A percentile compares a stretch with the other conserved stretches of the same genome.
Evolutionary conservation across 2,888 invertebrate genomes (phyloP).

Genomic region (Cryptocephalus primarius): DNA sequence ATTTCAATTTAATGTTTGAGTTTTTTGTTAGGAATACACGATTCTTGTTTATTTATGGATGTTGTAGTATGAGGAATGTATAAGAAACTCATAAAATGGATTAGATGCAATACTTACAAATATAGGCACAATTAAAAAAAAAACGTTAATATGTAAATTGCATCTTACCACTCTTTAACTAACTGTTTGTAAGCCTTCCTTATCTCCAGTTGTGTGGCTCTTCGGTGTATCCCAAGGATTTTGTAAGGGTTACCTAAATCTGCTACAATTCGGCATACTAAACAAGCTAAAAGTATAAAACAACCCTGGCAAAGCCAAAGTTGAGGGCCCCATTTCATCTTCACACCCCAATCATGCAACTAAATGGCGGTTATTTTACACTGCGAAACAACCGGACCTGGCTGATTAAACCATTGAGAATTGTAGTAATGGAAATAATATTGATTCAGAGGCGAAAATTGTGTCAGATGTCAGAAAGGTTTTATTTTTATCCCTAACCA

Average conservation of each 20-base stretch:
- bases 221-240: slow-evolving; percentile 65
- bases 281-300: slow-evolving; percentile 13
- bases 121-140: background rate
- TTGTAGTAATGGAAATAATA: slow-evolving; percentile 5
- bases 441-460: slow-evolving; percentile 17
- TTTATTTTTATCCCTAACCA: slow-evolving; percentile 3
- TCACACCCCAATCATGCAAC: slow-evolving; percentile 11
- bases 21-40: too few species aligned
- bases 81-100: too few species aligned
- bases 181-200: slow-evolving; percentile 80
- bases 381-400: slow-evolving; percentile 3
- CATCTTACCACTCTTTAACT: slow-evolving; percentile 78
- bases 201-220: slow-evolving; percentile 71
- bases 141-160: background rate
- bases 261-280: slow-evolving; percentile 14
- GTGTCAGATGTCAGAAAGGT: slow-evolving; percentile 14
- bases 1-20: too few species aligned
- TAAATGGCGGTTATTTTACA: slow-evolving; percentile 4
- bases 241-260: slow-evolving; percentile 64
- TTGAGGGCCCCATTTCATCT: slow-evolving; percentile 32
- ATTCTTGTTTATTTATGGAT: too few species aligned
- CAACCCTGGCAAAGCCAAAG: slow-evolving; percentile 22
- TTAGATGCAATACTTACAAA: too few species aligned
- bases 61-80: too few species aligned
- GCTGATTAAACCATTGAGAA: slow-evolving; percentile 10